Conservation (phyloP, 2,113 vertebrate genomes). For the Apaloderma vittatum region DNA sequence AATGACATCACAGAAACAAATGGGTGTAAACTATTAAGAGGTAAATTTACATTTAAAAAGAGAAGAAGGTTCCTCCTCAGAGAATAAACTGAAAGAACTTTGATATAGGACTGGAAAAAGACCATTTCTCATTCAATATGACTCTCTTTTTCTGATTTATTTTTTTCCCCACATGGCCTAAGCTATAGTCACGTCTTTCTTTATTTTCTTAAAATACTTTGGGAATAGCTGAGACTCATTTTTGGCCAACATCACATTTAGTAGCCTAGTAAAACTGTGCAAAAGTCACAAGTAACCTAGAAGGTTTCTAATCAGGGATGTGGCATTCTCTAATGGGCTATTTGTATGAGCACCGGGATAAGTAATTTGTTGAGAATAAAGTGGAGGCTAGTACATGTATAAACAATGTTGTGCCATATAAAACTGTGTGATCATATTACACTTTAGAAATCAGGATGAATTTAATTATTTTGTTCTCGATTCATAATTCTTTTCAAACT, state of each 20-base stretch:
- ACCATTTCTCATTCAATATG: neutral
- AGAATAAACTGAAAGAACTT: neutral
- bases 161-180: neutral
- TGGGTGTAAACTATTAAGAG: fast-evolving
- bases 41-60: neutral
- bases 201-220: neutral
- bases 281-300: neutral
- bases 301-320: neutral
- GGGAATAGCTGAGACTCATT: neutral
- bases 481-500: neutral
- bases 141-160: neutral
- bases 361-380: neutral
- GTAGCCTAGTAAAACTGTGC: neutral
- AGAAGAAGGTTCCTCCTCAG: neutral
- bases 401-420: neutral
- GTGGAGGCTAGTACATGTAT: neutral
- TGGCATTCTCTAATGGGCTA: neutral
- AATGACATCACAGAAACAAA: neutral
- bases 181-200: neutral
- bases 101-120: neutral
- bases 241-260: neutral
- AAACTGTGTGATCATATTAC: neutral
- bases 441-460: neutral
- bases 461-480: neutral
- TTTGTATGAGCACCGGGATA: fast-evolving